These are phyloP conservation scores for Rotaria macrura DNA, from an alignment of 2,888 invertebrate genomes.

Conservation along the genomic window DNA sequence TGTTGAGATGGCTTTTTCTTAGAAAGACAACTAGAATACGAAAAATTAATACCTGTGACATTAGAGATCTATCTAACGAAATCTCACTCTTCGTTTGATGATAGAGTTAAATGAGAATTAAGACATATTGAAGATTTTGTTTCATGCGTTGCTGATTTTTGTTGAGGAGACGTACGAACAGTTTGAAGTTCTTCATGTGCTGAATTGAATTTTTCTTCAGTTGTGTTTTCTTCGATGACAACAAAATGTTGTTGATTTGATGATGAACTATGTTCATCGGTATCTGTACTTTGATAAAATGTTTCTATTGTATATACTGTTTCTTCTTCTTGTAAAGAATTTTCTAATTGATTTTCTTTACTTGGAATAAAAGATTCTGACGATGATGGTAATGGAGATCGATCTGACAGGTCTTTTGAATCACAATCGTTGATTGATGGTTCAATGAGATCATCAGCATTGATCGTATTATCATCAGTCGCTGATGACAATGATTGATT, in stretches of 20 bases:
- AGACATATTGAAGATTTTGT: not conserved
- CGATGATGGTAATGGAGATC: too few relatives aligned
- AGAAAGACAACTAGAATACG: not conserved
- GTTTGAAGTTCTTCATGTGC: not conserved
- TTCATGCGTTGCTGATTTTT: not conserved
- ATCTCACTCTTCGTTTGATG: not conserved
- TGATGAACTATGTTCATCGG: not conserved
- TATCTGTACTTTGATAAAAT: not conserved
- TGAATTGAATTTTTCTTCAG: not conserved
- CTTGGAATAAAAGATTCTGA: not conserved
- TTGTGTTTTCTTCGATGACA: not conserved
- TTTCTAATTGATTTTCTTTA: not conserved
- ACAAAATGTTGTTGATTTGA: not conserved
- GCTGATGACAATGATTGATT: too few relatives aligned
- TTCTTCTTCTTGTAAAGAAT: not conserved
- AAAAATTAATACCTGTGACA: too few relatives aligned
- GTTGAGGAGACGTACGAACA: not conserved
- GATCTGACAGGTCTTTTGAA: not conserved
- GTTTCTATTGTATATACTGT: not conserved
- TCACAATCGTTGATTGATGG: not conserved
- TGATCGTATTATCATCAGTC: too few relatives aligned
- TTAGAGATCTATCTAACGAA: too few relatives aligned
- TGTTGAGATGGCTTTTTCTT: not conserved
- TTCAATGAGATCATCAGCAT: too few relatives aligned
- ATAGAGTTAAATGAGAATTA: too few relatives aligned